These are phyloP conservation scores for Oegoconia quadripuncta DNA, from an alignment of 2,888 invertebrate species.

Conservation along the genomic window DNA sequence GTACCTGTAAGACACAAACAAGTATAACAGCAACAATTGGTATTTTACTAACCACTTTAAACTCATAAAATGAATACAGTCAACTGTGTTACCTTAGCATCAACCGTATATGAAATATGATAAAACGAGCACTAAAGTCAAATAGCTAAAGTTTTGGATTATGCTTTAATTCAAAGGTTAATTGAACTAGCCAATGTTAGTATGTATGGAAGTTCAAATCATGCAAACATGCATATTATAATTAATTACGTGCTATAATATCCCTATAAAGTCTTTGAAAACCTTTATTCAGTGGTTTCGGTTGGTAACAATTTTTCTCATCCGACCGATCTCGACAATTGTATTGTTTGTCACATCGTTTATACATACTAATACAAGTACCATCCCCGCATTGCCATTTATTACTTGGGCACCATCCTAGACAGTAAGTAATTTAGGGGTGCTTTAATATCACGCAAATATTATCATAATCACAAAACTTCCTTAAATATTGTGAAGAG, in stretches of 20 bases:
- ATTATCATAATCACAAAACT: too few relatives aligned
- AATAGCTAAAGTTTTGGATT: too few relatives aligned
- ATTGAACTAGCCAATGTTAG: not conserved
- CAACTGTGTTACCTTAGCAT: too few relatives aligned
- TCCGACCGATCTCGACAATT: constrained; percentile 81
- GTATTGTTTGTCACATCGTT: constrained; percentile 57
- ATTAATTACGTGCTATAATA: constrained; percentile 5
- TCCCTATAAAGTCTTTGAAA: not conserved
- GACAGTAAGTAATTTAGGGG: too few relatives aligned
- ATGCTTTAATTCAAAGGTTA: not conserved
- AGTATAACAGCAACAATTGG: too few relatives aligned
- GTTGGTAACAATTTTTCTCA: constrained; percentile 66
- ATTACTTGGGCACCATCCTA: constrained; percentile 22
- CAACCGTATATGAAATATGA: too few relatives aligned
- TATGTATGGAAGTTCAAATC: not conserved
- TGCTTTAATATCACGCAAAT: not conserved
- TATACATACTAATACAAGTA: constrained; percentile 45
- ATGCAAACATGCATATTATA: constrained; percentile 15
- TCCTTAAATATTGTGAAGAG: not conserved
- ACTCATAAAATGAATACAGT: too few relatives aligned
- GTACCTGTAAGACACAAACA: too few relatives aligned
- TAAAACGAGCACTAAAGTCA: too few relatives aligned
- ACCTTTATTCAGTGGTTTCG: not conserved
- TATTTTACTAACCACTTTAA: too few relatives aligned
- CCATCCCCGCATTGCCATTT: constrained; percentile 43